Evolutionary conservation across 2,113 vertebrate species (phyloP), one percentile per base, ranked within the genome.

Genomic region (Lota lota): DNA sequence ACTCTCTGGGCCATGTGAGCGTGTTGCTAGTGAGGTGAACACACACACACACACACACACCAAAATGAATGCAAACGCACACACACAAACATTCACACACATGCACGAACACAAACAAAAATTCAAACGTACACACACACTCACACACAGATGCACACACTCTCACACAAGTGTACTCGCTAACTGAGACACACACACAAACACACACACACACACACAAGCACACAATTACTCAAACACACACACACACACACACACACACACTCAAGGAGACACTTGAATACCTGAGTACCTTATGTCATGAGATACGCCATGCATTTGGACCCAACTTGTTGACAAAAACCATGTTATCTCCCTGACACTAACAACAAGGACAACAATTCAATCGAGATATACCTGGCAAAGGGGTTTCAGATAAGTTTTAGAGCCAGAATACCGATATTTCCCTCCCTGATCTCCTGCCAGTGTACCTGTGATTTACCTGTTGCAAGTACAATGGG

Each of bases 201-300:
- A 61, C 59, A 61, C 20, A 61, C 7, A 61, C 59, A 61, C 59
- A 61, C 59, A 16, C 63, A 72, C 18, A 20, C 19, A 57, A 61
- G n/a, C 62, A 67, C 24, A 47, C 64, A 77, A 15, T 60, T 2
- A 5, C 61, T 4, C 33, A 50, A n/a, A 63, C 24, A 33, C 16
- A 63, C 17, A 20, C 5, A 72, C 53, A 59, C 4, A 21, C 69
- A 62, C 22, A 28, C 68, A 33, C 57, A 73, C 76, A 73, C 70
- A 79, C 28, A 33, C 28, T 33, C 28, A 33, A 33, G 28, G 28
- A 33, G 4, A 33, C 28, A 4, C 28, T 33, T 33, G 28, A 33
- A 33, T 33, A 33, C 4, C 4, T 33, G 28, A 33, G 7, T 33
- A 28, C 6, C 28, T 28, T 28, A 33, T 33, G 28, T 33, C 28